phyloP scores from a whole-genome alignment of 2,888 invertebrate genomes.

The Drosophila incognita region DNA sequence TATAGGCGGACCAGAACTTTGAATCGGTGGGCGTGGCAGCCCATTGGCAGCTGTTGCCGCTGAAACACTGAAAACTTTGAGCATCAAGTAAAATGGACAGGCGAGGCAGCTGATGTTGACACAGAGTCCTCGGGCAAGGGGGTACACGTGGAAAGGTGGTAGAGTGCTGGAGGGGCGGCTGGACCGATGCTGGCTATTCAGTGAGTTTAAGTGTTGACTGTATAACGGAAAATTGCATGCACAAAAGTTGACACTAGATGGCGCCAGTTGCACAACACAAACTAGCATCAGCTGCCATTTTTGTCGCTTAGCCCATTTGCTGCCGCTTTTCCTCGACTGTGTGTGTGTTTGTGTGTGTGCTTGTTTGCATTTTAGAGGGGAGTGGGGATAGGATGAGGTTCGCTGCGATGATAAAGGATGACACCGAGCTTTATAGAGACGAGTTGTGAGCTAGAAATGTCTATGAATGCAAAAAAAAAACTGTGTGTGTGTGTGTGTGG shows the following conservation, averaged over 20 bases:
- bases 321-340: constrained; percentile 2
- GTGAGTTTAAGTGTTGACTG: constrained; percentile 56
- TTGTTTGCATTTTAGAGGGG: constrained; percentile 8
- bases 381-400: too few relatives aligned
- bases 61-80: constrained; percentile 55
- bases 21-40: constrained; percentile 21
- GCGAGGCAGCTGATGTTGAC: constrained; percentile 71
- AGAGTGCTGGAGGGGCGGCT: not conserved
- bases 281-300: constrained; percentile 50
- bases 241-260: constrained; percentile 66
- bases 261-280: constrained; percentile 47
- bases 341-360: not conserved
- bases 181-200: constrained; percentile 4
- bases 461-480: constrained; percentile 1
- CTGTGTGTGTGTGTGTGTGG: not conserved
- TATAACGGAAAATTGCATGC: constrained; percentile 66
- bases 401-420: constrained; percentile 28
- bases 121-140: constrained; percentile 11
- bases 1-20: not conserved
- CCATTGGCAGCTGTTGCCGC: constrained; percentile 66
- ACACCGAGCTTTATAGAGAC: constrained; percentile 23
- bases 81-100: constrained; percentile 70
- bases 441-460: not conserved
- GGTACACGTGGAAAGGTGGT: not conserved
- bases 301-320: not conserved